Percentiles rank a stretch among this genome's conserved stretches.
These are phyloP conservation scores for Lepilemur septentrionalis DNA, from an alignment of 2,797 vertebrate genomes.

Conservation along the genomic window DNA sequence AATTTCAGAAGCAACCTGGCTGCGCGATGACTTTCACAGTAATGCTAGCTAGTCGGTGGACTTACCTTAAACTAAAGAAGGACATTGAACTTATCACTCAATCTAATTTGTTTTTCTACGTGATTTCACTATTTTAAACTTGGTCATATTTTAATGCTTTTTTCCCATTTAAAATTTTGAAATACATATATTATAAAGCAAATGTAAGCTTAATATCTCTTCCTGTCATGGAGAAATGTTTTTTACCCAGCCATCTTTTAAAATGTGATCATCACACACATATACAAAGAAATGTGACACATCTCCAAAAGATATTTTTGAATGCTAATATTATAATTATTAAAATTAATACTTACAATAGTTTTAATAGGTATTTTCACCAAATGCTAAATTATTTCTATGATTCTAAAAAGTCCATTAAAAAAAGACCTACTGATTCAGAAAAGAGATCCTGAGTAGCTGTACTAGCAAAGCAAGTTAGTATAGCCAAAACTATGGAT, in stretches of 20 bases:
- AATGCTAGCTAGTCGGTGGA: constrained; percentile 53
- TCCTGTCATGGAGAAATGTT: not conserved
- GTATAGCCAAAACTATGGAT: constrained; percentile 50
- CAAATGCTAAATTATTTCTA: constrained; percentile 55
- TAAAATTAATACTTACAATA: constrained; percentile 64
- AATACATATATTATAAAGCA: constrained; percentile 20
- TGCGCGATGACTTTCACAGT: constrained; percentile 66
- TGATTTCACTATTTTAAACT: constrained; percentile 48
- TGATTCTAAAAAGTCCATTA: constrained; percentile 31
- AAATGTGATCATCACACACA: not conserved
- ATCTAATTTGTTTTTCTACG: constrained; percentile 36
- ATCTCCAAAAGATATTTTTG: not conserved
- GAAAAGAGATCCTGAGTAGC: constrained; percentile 14
- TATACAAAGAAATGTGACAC: not conserved
- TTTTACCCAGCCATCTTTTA: not conserved
- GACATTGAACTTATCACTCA: constrained; percentile 60
- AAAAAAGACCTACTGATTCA: constrained; percentile 16
- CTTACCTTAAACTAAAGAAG: constrained; percentile 54
- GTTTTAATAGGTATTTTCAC: constrained; percentile 67
- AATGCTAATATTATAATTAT: not conserved
- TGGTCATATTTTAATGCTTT: constrained; percentile 12
- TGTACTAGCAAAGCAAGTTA: constrained; percentile 46
- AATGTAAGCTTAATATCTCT: constrained; percentile 30
- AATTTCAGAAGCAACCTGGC: constrained; percentile 75
- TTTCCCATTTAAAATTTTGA: not conserved